Conservation (phyloP, 2,113 vertebrate genomes). For the Caretta caretta region DNA sequence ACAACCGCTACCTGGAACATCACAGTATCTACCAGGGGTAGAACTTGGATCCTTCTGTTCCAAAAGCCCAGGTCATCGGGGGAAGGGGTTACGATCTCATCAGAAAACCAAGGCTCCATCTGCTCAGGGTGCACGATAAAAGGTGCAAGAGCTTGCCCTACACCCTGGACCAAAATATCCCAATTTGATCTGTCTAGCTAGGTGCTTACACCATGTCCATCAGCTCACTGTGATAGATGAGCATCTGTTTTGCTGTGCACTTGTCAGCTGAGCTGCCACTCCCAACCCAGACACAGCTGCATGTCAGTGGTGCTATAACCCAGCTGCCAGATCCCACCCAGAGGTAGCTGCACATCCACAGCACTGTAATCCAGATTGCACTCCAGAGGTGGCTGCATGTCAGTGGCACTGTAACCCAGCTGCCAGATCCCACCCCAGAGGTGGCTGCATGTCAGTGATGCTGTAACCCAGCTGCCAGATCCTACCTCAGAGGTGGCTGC, state of each 20-base stretch:
- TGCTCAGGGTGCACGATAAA: not conserved
- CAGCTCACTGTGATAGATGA: not conserved
- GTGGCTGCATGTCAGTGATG: not conserved
- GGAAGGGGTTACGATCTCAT: accelerated
- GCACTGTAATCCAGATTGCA: not conserved
- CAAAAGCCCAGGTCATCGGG: too few species aligned
- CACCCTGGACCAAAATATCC: accelerated
- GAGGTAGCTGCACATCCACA: accelerated
- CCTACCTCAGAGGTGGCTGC: not conserved
- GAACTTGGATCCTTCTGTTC: too few species aligned
- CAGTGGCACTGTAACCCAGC: not conserved
- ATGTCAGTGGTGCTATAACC: not conserved
- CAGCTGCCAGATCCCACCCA: not conserved
- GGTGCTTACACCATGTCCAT: not conserved
- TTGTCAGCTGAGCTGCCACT: not conserved
- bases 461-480: too few species aligned
- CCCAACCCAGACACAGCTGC: accelerated
- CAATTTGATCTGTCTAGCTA: not conserved
- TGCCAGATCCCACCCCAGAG: not conserved
- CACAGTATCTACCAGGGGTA: too few species aligned
- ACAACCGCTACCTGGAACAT: too few species aligned
- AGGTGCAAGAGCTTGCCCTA: not conserved
- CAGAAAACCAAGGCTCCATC: not conserved
- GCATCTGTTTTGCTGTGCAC: not conserved
- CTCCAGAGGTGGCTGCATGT: not conserved